phyloP scores from a whole-genome alignment of 2,797 vertebrate genomes.

The Clarias fuscus region DNA sequence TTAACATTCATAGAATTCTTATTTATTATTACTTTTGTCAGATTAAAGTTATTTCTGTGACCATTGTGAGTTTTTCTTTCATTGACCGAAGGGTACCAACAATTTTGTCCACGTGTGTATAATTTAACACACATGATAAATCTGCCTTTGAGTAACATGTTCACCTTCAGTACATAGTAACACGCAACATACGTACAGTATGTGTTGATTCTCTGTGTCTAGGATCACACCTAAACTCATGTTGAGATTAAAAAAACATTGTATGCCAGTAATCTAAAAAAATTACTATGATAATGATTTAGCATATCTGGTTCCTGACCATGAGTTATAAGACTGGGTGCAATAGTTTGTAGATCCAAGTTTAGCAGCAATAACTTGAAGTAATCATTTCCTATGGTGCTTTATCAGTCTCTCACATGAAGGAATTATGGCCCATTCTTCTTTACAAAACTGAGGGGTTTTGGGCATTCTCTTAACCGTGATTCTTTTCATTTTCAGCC shows the following conservation, averaged over 20 bases:
- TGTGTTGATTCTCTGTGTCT: neutral
- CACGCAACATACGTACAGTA: constrained; percentile 23
- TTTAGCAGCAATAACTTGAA: too few relatives aligned
- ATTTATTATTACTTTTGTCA: too few relatives aligned
- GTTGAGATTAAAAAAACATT: neutral
- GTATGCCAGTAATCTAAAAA: neutral
- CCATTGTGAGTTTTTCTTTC: too few relatives aligned
- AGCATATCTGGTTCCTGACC: neutral
- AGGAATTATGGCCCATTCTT: too few relatives aligned
- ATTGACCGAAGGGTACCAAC: too few relatives aligned
- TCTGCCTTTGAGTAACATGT: constrained; percentile 13
- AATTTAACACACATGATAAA: constrained; percentile 21
- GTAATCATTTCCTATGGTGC: too few relatives aligned
- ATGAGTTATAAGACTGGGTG: neutral
- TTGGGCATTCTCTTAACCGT: too few relatives aligned
- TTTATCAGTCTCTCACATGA: too few relatives aligned
- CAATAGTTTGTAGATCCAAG: neutral
- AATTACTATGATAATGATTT: neutral
- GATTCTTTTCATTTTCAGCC: too few relatives aligned
- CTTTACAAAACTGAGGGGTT: neutral
- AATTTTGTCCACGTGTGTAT: too few relatives aligned
- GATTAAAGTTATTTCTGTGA: too few relatives aligned
- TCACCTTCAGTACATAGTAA: constrained; percentile 16
- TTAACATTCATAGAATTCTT: too few relatives aligned
- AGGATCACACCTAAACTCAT: neutral